Conservation (phyloP, 1,140 invertebrate species). For the Parapsyche elsis region DNA sequence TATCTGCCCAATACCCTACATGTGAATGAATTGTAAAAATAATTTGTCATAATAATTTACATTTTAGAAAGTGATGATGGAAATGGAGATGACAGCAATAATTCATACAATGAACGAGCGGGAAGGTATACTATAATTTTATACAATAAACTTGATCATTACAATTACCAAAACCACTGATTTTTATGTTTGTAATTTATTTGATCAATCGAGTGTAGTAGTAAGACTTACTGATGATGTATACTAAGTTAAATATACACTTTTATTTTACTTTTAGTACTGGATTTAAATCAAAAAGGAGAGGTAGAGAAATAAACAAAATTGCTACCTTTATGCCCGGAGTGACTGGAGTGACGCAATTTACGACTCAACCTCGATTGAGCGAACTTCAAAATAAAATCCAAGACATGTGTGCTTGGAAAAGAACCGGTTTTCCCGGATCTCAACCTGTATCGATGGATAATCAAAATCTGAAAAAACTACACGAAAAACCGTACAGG, state of each 20-base stretch:
- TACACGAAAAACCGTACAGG: constrained; percentile 86
- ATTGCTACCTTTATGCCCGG: constrained; percentile 85
- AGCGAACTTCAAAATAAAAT: constrained; percentile 79
- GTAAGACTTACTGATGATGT: neutral
- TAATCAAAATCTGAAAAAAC: constrained; percentile 79
- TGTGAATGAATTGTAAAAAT: no score
- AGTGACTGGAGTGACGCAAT: constrained; percentile 76
- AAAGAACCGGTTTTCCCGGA: constrained; percentile 88
- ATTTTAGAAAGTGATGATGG: constrained; percentile 53
- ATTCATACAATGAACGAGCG: constrained; percentile 56
- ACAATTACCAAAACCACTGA: no score
- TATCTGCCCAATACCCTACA: no score
- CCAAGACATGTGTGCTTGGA: constrained; percentile 86
- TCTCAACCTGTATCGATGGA: constrained; percentile 98
- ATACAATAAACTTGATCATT: no score
- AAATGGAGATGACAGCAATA: constrained; percentile 35
- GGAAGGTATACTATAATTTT: constrained; percentile 21
- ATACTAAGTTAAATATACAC: neutral
- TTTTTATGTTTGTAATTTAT: no score
- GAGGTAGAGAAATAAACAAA: constrained; percentile 61
- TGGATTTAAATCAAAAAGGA: constrained; percentile 53
- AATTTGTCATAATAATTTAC: no score
- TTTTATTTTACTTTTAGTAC: constrained; percentile 34
- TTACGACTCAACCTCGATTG: constrained; percentile 73
- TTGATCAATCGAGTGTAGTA: no score